Base-by-base conservation (phyloP, 2,888 invertebrate species). In the Agrochola lota region DNA sequence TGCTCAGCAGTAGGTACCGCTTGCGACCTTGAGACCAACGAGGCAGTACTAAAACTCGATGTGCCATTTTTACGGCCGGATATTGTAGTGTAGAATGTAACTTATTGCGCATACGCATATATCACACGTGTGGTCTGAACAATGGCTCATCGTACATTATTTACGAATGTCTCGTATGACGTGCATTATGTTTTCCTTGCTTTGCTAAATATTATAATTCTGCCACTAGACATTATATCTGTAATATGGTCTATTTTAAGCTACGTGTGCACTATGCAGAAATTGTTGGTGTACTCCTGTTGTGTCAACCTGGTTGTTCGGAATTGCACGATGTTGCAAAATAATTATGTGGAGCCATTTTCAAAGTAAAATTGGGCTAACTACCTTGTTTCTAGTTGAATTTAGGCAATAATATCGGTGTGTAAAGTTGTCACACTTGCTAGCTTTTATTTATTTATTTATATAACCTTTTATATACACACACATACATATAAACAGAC, bases 91-190 rank as follows among this genome's bases (percentile, higher is more conserved):
- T 57, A 23, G 26, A 68, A 62, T 35, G 30, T 30, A 23, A 9
- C 23, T 64, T 40, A 26, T 26, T 20, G 23, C 60, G 57, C 26
- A 77, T 35, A 55, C 59, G 23, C 35, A 59, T 20, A 20, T 30
- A 43, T 30, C 26, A 67, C 63, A 68, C 57, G 75, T 84, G 84
- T 73, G 63, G 35, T 55, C 52, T 23, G 57, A 81, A 87, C 85
- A 87, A 87, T 74, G 63, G 84, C 64, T 71, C 81, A 75, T 84
- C 84, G 35, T 76, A 69, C 66, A 71, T 76, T 59, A 80, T 86
- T 70, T 75, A 77, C 52, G 30, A 67, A 72, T 70, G 70, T 80
- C 74, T 85, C 64, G 9, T 26, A 79, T 77, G 80, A 71, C 70
- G 68, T 52, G 20, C 35, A 66, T 35, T 15, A 64, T 78, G 71